Evolutionary conservation across 2,888 invertebrate species (phyloP).

Genomic region (Cataglyphis livida): DNA sequence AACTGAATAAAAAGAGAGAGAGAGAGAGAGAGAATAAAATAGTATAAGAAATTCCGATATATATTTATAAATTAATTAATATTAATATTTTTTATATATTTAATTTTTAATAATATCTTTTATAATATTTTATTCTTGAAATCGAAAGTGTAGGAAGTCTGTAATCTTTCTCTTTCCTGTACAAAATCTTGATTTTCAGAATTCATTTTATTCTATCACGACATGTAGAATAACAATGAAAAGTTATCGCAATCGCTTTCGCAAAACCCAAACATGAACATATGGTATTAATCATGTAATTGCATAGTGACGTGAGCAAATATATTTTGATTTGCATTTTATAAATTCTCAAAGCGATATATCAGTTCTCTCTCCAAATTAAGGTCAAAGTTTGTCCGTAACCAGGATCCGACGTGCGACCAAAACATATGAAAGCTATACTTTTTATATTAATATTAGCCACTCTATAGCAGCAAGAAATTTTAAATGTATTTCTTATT

Average conservation of each 20-base stretch:
- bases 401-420: not conserved
- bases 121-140: not conserved
- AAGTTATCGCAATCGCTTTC: not conserved
- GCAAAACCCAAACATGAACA: not conserved
- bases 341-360: not conserved
- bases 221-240: not conserved
- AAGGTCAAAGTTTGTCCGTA: constrained; percentile 15
- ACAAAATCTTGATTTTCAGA: not conserved
- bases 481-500: not conserved
- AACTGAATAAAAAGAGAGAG: not conserved
- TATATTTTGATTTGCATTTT: not conserved
- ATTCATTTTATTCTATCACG: not conserved
- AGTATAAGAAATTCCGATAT: not conserved
- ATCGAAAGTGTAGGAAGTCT: not conserved
- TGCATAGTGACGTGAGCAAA: constrained; percentile 20
- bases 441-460: not conserved
- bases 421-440: not conserved
- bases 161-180: not conserved
- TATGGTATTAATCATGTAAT: constrained; percentile 9
- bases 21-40: not conserved
- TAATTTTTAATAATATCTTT: too few species aligned
- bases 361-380: not conserved
- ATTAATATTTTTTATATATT: not conserved
- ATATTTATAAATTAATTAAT: not conserved
- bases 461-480: not conserved